Evolutionary conservation across 2,113 vertebrate genomes (phyloP), one percentile per base, ranked within the genome.

Genomic region (Stegostoma tigrinum): DNA sequence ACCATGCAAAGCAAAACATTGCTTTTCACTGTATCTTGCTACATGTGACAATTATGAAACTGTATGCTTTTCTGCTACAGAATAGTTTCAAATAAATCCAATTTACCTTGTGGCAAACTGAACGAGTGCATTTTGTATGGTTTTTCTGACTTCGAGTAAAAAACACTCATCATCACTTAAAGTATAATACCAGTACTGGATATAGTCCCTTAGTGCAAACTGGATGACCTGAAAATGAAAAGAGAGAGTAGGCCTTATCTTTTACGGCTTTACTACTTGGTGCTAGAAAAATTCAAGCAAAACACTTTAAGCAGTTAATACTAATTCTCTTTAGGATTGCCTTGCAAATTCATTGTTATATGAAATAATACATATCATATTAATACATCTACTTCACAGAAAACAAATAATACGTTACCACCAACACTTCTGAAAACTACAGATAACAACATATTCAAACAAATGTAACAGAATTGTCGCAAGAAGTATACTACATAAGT

Each of bases 121-220:
- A 97, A 99, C 98, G 23, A 99, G 98, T 96, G 98, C 99, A 95
- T 99, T 99, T 97, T 99, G 99, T 96, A 99, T 97, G 45, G 98
- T 98, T 97, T 99, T 99, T 95, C 99, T 98, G 97, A 99, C 99
- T 97, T 99, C 99, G 97, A 99, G 97, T 97, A 99, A 98, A 97
- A 99, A 99, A 6, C 98, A 98, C 96, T 99, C 99, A 96, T 99
- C 99, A 96, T 99, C 99, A 24, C 99, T 99, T 96, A 99, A 97
- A 48, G 99, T 99, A 96, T 99, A 99, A 98, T 99, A 99, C 99
- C 99, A 99, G 97, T 99, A 99, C 97, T 99, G 99, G 96, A 99
- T 99, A 96, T 99, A 99, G 97, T 99, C 99, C 97, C 99, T 98
- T 97, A 99, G 97, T 64, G 98, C 99, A 98, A 99, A 99, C 97